Evolutionary conservation across 2,888 invertebrate genomes (phyloP).

Genomic region (Drosophila koepferae): DNA sequence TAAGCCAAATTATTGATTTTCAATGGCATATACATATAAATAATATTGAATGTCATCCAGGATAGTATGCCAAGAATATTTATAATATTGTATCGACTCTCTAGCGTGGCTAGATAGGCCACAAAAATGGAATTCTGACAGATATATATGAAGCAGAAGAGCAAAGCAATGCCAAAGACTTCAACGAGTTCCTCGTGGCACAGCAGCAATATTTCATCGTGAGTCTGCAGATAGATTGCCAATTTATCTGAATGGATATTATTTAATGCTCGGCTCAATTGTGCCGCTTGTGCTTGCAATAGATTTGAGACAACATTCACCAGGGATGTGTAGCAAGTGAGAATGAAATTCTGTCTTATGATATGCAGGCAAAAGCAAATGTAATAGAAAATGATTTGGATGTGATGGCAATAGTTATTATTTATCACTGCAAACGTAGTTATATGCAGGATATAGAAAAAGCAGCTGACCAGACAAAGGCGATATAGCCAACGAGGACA

Average conservation of each 20-base stretch:
- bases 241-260: not conserved
- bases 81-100: not conserved
- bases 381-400: not conserved
- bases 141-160: conserved; percentile 12
- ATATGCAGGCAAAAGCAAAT: conserved; percentile 4
- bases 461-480: not conserved
- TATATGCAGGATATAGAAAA: conserved; percentile 3
- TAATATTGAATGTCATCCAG: not conserved
- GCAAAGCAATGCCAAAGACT: conserved; percentile 16
- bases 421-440: not conserved
- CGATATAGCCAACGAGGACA: conserved; percentile 14
- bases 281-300: conserved; percentile 18
- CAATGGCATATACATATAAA: not conserved
- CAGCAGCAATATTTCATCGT: conserved; percentile 28
- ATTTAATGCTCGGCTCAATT: not conserved
- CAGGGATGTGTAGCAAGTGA: conserved; percentile 28
- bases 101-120: conserved; percentile 17
- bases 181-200: conserved; percentile 28
- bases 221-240: conserved; percentile 9
- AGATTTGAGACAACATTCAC: conserved; percentile 18
- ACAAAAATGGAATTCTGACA: conserved; percentile 15
- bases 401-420: conserved; percentile 2
- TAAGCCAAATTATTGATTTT: conserved; percentile 11
- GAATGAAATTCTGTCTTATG: conserved; percentile 13
- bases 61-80: not conserved